These are phyloP conservation scores for Brachionus asplanchnoidis DNA, from an alignment of 1,140 invertebrate species.

Conservation along the genomic window DNA sequence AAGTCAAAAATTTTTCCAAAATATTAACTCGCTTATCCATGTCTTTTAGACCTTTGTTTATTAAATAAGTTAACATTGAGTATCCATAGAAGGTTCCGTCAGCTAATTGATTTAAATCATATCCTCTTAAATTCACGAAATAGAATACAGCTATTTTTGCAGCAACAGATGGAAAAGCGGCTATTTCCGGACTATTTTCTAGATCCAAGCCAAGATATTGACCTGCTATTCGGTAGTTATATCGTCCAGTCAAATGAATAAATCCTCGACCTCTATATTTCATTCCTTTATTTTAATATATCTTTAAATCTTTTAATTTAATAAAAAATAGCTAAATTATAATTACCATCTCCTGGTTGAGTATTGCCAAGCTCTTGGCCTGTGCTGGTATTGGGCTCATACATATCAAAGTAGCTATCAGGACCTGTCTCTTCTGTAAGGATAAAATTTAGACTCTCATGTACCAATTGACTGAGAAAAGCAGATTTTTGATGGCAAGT, in stretches of 20 bases:
- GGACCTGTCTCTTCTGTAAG: neutral
- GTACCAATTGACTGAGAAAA: neutral
- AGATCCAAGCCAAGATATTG: neutral
- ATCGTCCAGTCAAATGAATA: neutral
- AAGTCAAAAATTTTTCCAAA: neutral
- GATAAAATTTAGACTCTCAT: neutral
- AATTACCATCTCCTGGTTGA: neutral
- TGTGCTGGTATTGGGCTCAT: neutral
- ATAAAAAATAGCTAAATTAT: neutral
- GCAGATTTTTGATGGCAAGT: neutral
- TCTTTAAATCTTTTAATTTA: neutral
- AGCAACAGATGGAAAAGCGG: neutral
- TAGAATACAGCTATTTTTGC: neutral
- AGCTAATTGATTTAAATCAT: neutral
- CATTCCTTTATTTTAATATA: neutral
- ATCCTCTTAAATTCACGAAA: neutral
- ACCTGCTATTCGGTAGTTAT: neutral
- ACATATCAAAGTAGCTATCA: neutral
- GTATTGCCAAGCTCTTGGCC: neutral
- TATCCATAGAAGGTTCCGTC: neutral
- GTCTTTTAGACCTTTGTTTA: neutral
- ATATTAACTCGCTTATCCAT: neutral
- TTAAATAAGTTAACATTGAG: neutral
- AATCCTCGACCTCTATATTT: neutral
- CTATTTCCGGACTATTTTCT: neutral